Conservation (phyloP, 2,797 vertebrate species). For the Emys orbicularis region DNA sequence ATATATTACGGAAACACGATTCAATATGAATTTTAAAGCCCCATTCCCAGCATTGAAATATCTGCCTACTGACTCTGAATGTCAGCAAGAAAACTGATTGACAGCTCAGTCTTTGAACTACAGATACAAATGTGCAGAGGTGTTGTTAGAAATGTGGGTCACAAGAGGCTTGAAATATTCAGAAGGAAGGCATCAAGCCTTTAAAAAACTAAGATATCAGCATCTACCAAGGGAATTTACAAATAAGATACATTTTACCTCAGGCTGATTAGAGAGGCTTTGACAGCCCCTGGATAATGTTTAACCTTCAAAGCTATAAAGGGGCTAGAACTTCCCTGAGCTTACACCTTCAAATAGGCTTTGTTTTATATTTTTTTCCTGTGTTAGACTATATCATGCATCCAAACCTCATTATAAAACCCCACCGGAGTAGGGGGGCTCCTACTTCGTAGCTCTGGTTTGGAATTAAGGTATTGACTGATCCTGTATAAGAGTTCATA, state of each 20-base stretch:
- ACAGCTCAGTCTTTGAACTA: conserved; percentile 5
- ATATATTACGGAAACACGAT: neutral
- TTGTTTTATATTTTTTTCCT: neutral
- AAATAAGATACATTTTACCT: neutral
- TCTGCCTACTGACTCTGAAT: neutral
- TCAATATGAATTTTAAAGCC: neutral
- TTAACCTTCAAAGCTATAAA: neutral
- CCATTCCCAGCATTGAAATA: neutral
- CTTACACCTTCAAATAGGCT: conserved; percentile 1
- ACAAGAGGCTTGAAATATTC: neutral
- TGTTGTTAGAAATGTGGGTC: neutral
- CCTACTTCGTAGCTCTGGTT: neutral
- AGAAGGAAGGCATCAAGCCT: neutral
- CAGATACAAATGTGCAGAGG: neutral
- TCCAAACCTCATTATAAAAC: neutral
- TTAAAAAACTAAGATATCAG: neutral
- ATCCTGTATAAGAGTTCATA: neutral
- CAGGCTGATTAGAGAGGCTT: neutral
- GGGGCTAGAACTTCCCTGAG: conserved; percentile 7
- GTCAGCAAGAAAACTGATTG: conserved; percentile 12
- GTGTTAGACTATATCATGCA: neutral
- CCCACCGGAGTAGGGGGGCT: neutral
- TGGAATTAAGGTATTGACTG: neutral
- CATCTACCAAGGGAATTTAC: neutral
- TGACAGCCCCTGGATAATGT: neutral